Evolutionary conservation across 1,140 invertebrate genomes (phyloP).

Genomic region (Drosophila auraria): DNA sequence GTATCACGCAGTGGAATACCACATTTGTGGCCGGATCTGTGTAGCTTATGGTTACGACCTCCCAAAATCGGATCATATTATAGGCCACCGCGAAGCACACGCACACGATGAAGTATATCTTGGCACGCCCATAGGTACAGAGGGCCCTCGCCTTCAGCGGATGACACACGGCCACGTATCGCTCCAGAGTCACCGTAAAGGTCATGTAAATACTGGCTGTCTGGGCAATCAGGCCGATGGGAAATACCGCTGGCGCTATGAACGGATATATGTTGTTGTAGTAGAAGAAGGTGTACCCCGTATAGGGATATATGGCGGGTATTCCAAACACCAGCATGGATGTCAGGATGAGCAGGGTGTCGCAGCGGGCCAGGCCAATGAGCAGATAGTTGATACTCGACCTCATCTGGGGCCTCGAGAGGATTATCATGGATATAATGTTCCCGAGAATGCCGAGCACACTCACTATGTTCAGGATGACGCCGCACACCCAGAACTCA

Average conservation of each 20-base stretch:
- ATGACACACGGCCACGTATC: conserved; percentile 98
- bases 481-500: conserved; percentile 93
- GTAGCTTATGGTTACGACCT: conserved; percentile 85
- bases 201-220: conserved; percentile 98
- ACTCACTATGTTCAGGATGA: conserved; percentile 93
- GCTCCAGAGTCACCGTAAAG: conserved; percentile 96
- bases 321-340: conserved; percentile 95
- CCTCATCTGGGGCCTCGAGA: conserved; percentile 96
- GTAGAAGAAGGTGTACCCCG: conserved; percentile 90
- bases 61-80: conserved; percentile 93
- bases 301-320: conserved; percentile 93
- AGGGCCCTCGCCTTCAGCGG: conserved; percentile 94
- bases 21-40: conserved; percentile 42
- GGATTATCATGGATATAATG: conserved; percentile 94
- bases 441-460: conserved; percentile 95
- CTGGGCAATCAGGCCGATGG: conserved; percentile 94
- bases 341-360: conserved; percentile 94
- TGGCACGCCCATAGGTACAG: conserved; percentile 95
- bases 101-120: conserved; percentile 93
- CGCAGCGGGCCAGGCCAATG: conserved; percentile 95
- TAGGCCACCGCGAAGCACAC: conserved; percentile 93
- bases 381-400: conserved; percentile 97
- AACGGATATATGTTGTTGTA: conserved; percentile 92
- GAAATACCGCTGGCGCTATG: conserved; percentile 93
- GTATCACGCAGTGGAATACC: conserved; percentile 89